phyloP scores from a whole-genome alignment of 2,113 vertebrate genomes.

The Balaeniceps rex region DNA sequence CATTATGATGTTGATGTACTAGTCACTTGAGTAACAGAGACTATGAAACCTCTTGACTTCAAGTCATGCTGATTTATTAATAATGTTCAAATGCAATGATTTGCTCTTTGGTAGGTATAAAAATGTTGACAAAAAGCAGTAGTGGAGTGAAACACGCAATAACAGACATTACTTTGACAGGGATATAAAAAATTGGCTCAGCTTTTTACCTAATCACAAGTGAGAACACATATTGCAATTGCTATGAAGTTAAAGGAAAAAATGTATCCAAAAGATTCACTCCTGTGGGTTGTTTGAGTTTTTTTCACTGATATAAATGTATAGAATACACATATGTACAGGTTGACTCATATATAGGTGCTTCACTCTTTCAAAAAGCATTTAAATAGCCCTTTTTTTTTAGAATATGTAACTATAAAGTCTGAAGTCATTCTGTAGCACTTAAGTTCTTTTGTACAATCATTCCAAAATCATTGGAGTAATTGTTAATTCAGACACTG shows the following conservation, averaged over 20 bases:
- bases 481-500: neutral
- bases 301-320: neutral
- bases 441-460: neutral
- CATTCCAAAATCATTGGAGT: neutral
- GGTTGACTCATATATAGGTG: neutral
- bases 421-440: neutral
- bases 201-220: neutral
- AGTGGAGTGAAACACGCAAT: neutral
- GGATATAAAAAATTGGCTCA: neutral
- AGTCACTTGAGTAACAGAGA: neutral
- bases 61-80: neutral
- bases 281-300: no score
- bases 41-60: neutral
- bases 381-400: neutral
- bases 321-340: neutral
- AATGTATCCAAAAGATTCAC: neutral
- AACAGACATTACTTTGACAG: neutral
- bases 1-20: neutral
- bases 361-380: neutral
- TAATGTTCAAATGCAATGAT: neutral
- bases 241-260: neutral
- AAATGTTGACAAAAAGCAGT: neutral
- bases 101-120: neutral
- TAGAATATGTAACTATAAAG: neutral
- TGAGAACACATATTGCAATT: neutral